phyloP scores from a whole-genome alignment of 2,888 invertebrate species.

The Cerceris ruficornis region DNA sequence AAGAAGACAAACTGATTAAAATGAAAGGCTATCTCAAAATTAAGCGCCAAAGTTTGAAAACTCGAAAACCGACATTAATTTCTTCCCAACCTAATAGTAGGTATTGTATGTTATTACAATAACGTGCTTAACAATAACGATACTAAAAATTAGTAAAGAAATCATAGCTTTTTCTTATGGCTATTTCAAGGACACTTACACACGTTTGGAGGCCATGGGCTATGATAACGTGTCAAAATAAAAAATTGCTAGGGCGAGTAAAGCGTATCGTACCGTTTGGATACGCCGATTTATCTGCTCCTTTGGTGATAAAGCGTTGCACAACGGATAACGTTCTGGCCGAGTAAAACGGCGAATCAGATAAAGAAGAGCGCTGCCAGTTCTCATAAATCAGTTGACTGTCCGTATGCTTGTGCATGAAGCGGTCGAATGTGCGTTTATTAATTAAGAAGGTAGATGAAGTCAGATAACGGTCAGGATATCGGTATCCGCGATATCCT shows the following conservation, averaged over 20 bases:
- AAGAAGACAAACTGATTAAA: too few relatives aligned
- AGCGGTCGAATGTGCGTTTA: constrained; percentile 52
- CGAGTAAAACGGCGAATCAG: constrained; percentile 67
- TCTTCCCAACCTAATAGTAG: too few relatives aligned
- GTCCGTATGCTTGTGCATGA: constrained; percentile 48
- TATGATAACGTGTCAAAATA: too few relatives aligned
- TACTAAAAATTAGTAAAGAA: too few relatives aligned
- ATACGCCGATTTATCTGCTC: constrained; percentile 67
- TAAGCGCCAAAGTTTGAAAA: too few relatives aligned
- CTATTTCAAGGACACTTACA: too few relatives aligned
- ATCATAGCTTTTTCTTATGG: too few relatives aligned
- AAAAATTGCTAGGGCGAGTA: constrained; percentile 29
- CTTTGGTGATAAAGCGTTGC: constrained; percentile 72
- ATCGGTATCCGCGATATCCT: constrained; percentile 39
- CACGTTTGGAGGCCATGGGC: too few relatives aligned
- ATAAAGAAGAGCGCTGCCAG: constrained; percentile 66
- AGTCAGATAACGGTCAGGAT: constrained; percentile 57
- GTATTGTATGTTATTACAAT: too few relatives aligned
- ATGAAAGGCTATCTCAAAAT: too few relatives aligned
- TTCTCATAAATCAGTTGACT: constrained; percentile 66
- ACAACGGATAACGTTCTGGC: constrained; percentile 67
- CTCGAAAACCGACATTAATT: too few relatives aligned
- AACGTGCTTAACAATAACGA: too few relatives aligned
- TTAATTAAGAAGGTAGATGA: constrained; percentile 63
- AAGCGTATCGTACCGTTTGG: constrained; percentile 39